Conservation (phyloP, 2,888 invertebrate species). For the Drosophila koepferae region DNA sequence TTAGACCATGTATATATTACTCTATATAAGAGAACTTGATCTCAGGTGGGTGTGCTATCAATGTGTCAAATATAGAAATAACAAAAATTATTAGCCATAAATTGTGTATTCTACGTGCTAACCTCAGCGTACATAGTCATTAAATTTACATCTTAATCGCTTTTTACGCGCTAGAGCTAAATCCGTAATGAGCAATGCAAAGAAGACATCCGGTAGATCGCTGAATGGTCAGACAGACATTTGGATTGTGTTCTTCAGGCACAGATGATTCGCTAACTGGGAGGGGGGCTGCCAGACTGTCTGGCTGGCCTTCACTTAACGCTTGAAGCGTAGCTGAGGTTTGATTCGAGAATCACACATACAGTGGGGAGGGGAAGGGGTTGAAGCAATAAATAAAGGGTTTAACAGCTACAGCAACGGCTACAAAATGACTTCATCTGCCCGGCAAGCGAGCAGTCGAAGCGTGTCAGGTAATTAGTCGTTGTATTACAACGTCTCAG, state of each 20-base stretch:
- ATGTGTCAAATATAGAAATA: slow-evolving; percentile 38
- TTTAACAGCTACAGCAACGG: slow-evolving; percentile 23
- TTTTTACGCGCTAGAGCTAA: slow-evolving; percentile 43
- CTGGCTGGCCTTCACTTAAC: slow-evolving; percentile 53
- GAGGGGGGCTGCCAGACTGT: slow-evolving; percentile 4
- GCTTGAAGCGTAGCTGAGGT: slow-evolving; percentile 31
- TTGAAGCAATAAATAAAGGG: slow-evolving; percentile 49
- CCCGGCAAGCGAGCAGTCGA: slow-evolving; percentile 61
- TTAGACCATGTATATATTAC: not conserved
- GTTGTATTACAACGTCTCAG: slow-evolving; percentile 56
- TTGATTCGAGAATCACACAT: slow-evolving; percentile 56
- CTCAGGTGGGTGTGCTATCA: slow-evolving; percentile 30
- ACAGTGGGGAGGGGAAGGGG: not conserved
- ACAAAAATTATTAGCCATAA: slow-evolving; percentile 63
- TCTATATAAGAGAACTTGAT: slow-evolving; percentile 1
- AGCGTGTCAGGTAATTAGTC: slow-evolving; percentile 77
- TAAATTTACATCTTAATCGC: slow-evolving; percentile 78
- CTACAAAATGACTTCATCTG: slow-evolving; percentile 69
- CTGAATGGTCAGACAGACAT: slow-evolving; percentile 46
- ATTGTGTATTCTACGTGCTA: slow-evolving; percentile 48
- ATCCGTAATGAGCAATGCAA: slow-evolving; percentile 28
- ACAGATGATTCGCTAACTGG: slow-evolving; percentile 22
- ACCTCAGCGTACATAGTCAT: slow-evolving; percentile 48
- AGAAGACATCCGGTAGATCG: slow-evolving; percentile 73
- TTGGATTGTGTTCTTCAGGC: slow-evolving; percentile 49